Percentiles rank a stretch among this genome's conserved stretches.
These are phyloP conservation scores for Progne subis DNA, from an alignment of 2,113 vertebrate species.

Conservation along the genomic window DNA sequence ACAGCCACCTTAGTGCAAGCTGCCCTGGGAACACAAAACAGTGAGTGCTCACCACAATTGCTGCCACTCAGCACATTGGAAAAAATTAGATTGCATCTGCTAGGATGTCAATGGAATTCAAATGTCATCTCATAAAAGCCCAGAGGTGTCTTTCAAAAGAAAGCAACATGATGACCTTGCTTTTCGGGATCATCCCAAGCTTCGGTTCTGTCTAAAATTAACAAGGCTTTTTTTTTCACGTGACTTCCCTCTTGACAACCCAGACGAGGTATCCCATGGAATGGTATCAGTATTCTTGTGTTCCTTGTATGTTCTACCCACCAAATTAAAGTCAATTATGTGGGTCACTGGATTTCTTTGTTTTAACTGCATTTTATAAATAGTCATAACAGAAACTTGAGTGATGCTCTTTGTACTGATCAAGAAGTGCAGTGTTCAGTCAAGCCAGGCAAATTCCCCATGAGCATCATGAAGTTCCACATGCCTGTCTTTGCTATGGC, in stretches of 20 bases:
- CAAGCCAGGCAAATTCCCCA: neutral
- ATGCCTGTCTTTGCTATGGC: neutral
- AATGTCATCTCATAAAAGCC: neutral
- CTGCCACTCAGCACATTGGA: neutral
- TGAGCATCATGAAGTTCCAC: neutral
- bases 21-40: neutral
- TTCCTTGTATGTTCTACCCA: neutral
- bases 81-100: neutral
- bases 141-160: neutral
- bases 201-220: neutral
- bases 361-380: slow-evolving; percentile 46
- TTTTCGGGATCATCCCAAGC: neutral
- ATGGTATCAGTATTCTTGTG: neutral
- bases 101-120: neutral
- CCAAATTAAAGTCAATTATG: slow-evolving; percentile 44
- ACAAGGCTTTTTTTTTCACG: neutral
- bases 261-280: neutral
- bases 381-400: slow-evolving; percentile 41
- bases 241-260: neutral
- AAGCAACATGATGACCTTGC: fast-evolving
- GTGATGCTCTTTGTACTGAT: neutral
- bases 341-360: slow-evolving; percentile 44
- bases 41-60: neutral
- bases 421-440: neutral
- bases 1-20: neutral